These are phyloP conservation scores for Cassiopea andromeda DNA, from an alignment of 30 jellyfish, hydroid and myxozoan genomes.

Conservation along the genomic window DNA sequence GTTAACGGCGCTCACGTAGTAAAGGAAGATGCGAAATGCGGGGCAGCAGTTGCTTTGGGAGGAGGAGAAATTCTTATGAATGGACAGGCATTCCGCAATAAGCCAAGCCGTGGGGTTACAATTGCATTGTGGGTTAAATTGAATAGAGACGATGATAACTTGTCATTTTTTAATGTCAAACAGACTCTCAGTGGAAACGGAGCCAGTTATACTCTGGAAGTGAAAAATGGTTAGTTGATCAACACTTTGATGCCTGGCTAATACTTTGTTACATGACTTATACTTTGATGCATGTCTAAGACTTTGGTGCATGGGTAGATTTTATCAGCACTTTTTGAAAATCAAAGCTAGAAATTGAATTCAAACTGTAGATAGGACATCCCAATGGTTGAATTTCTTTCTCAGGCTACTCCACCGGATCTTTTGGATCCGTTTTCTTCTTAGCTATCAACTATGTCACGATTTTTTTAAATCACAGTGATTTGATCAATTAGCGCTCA, in stretches of 20 bases:
- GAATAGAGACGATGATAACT: conserved; percentile 82
- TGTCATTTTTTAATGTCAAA: conserved; percentile 83
- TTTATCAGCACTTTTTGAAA: no score
- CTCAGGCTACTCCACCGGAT: no score
- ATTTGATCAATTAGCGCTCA: no score
- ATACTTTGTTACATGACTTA: no score
- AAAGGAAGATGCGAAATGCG: conserved; percentile 93
- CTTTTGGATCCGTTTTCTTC: no score
- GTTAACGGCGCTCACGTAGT: conserved; percentile 94
- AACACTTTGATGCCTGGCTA: not conserved
- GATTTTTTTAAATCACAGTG: no score
- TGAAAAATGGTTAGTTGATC: conserved; percentile 75
- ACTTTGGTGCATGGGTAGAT: no score
- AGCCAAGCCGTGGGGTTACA: conserved; percentile 82
- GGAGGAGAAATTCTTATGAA: conserved; percentile 93
- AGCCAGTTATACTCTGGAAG: conserved; percentile 83
- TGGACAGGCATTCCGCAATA: conserved; percentile 78
- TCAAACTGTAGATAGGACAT: no score
- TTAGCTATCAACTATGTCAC: no score
- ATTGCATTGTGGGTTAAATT: conserved; percentile 98
- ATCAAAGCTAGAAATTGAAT: no score
- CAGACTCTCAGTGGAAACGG: conserved; percentile 84
- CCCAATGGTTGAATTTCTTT: no score
- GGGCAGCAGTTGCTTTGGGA: conserved; percentile 90
- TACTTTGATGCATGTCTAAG: no score